These are phyloP conservation scores for Ochlodes sylvanus DNA, from an alignment of 2,888 invertebrate species.

Conservation along the genomic window DNA sequence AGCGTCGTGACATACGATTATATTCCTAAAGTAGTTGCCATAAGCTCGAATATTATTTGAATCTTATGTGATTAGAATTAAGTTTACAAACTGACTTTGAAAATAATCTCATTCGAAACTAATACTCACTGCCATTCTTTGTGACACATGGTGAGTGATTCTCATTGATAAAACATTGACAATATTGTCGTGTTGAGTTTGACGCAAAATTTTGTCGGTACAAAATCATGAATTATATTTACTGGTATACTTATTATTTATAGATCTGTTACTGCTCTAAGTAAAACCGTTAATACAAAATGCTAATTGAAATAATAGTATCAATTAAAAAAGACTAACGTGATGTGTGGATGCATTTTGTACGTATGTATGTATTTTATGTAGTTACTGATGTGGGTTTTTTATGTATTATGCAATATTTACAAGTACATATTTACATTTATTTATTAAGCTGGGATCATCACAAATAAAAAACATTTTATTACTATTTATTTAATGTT, in stretches of 20 bases:
- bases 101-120: constrained; percentile 13
- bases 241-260: neutral
- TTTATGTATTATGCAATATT: neutral
- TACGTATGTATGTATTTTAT: neutral
- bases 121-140: constrained; percentile 26
- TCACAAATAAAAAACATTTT: constrained; percentile 8
- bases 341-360: constrained; percentile 4
- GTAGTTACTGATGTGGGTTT: neutral
- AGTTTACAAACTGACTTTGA: constrained; percentile 19
- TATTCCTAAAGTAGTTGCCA: constrained; percentile 51
- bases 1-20: constrained; percentile 41
- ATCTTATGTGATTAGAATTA: constrained; percentile 39
- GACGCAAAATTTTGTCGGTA: neutral
- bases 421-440: neutral
- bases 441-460: neutral
- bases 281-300: neutral
- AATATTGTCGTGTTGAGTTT: neutral
- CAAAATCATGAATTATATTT: neutral
- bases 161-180: neutral
- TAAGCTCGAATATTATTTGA: constrained; percentile 49
- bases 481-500: neutral
- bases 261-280: neutral
- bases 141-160: neutral
- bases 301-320: constrained; percentile 9
- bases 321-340: constrained; percentile 8